Evolutionary conservation across 2,797 vertebrate species (phyloP).

Genomic region (Tiaroga cobitis): DNA sequence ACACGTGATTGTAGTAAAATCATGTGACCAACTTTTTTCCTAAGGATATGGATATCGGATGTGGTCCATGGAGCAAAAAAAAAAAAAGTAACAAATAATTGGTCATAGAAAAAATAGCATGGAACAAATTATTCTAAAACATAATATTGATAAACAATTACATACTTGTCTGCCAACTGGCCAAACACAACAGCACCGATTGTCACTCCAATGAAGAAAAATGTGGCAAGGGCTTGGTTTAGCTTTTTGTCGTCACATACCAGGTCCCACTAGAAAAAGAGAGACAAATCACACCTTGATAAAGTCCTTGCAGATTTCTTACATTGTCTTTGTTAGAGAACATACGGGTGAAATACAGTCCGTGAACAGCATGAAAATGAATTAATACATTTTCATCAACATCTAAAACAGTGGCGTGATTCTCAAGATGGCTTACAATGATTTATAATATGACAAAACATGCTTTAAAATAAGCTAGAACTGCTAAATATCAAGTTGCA

Average conservation of each 20-base stretch:
- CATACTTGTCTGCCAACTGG: slow-evolving; percentile 86
- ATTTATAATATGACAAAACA: not conserved
- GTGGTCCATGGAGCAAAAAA: not conserved
- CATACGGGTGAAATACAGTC: not conserved
- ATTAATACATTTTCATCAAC: not conserved
- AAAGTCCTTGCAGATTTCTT: not conserved
- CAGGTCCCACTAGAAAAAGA: slow-evolving; percentile 82
- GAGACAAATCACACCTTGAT: not conserved
- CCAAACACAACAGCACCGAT: slow-evolving; percentile 82
- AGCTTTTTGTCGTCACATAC: slow-evolving; percentile 82
- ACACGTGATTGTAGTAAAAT: not conserved
- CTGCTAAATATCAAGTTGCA: not conserved
- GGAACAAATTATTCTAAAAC: not conserved
- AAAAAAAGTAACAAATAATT: not conserved
- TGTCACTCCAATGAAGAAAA: slow-evolving; percentile 86
- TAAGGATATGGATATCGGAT: not conserved
- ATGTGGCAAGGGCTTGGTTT: slow-evolving; percentile 80
- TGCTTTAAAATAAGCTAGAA: not conserved
- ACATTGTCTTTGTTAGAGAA: not conserved
- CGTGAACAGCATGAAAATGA: not conserved
- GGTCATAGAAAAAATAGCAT: not conserved
- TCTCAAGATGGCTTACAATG: not conserved
- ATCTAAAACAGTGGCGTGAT: not conserved
- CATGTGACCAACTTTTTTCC: slow-evolving; percentile 4
- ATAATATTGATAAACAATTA: not conserved